Conservation (phyloP, 92 coral and sea anemone genomes). For the Umimayanthus kanabou region DNA sequence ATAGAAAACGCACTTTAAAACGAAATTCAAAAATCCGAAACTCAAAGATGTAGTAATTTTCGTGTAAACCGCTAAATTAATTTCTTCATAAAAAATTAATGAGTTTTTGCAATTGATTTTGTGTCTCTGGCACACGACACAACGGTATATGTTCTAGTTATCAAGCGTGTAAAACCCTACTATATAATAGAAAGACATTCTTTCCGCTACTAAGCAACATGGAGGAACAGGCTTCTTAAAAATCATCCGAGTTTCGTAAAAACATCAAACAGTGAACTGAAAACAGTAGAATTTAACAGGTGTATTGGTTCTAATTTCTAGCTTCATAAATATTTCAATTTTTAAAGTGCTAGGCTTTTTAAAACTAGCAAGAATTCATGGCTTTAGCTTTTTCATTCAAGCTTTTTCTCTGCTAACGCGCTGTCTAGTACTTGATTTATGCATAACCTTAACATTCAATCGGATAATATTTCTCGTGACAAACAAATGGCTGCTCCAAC, state of each 20-base stretch:
- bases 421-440: too few species aligned
- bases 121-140: background rate
- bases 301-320: background rate
- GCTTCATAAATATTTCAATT: background rate
- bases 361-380: background rate
- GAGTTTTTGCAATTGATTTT: constrained; percentile 10
- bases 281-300: background rate
- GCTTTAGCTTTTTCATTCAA: background rate
- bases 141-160: background rate
- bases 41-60: constrained; percentile 22
- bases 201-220: background rate
- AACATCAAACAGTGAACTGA: background rate
- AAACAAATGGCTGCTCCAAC: background rate
- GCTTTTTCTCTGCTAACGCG: background rate
- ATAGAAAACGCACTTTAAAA: background rate
- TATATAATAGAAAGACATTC: background rate
- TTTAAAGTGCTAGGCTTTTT: background rate
- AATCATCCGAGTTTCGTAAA: background rate
- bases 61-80: constrained; percentile 33
- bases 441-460: background rate
- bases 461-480: constrained; percentile 4
- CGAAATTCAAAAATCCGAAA: background rate
- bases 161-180: background rate
- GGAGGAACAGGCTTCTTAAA: background rate
- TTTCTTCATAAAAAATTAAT: constrained; percentile 31